Percentiles rank a stretch among this genome's conserved stretches.
phyloP scores from a whole-genome alignment of 2,113 vertebrate species.

The Myxocyprinus asiaticus region DNA sequence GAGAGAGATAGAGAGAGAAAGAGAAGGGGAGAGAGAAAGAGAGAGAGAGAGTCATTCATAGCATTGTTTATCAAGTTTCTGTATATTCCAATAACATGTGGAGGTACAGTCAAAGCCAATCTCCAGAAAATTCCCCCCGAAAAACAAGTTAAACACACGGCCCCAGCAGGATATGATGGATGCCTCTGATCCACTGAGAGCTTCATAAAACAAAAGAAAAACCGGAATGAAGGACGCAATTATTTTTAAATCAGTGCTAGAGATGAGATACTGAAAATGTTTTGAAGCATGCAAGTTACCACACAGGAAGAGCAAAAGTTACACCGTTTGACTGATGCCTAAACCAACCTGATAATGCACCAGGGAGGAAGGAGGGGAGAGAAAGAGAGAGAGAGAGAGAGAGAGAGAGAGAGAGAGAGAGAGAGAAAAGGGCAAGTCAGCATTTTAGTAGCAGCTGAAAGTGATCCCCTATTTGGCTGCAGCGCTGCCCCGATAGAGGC shows the following conservation, averaged over 20 bases:
- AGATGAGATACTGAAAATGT: constrained; percentile 21
- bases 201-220: constrained; percentile 4
- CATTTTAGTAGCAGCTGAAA: constrained; percentile 69
- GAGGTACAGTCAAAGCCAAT: constrained; percentile 13
- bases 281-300: constrained; percentile 36
- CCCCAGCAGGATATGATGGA: constrained; percentile 33
- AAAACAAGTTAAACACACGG: constrained; percentile 26
- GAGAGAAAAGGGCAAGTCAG: constrained; percentile 22
- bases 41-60: not conserved
- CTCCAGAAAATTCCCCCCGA: not conserved
- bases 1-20: not conserved
- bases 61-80: constrained; percentile 16
- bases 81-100: not conserved
- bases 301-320: constrained; percentile 18
- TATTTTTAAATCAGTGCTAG: constrained; percentile 41
- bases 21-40: not conserved
- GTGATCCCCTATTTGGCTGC: constrained; percentile 60
- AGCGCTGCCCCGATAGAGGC: constrained; percentile 51
- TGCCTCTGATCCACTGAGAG: constrained; percentile 31
- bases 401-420: too few relatives aligned
- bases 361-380: not conserved
- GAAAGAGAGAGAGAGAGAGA: not conserved
- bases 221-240: constrained; percentile 18
- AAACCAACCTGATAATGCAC: constrained; percentile 39
- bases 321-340: constrained; percentile 46